phyloP scores from a whole-genome alignment of 2,888 invertebrate genomes.

The Ligdia adustata region DNA sequence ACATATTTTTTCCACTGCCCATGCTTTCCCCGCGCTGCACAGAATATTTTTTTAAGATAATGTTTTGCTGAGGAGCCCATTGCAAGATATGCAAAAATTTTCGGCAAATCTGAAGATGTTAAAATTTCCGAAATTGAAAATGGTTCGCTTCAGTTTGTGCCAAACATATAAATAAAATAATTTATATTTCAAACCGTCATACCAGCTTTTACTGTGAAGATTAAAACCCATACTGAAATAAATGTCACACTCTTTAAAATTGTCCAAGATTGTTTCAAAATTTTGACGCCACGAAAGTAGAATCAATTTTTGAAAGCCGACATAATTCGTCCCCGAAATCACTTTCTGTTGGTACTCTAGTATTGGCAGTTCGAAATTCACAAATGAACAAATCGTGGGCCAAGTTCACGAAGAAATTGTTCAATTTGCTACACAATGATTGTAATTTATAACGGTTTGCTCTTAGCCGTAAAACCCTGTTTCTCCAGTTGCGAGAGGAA shows the following conservation, averaged over 20 bases:
- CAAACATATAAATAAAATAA: slow-evolving; percentile 45
- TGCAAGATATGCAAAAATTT: slow-evolving; percentile 53
- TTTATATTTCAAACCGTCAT: slow-evolving; percentile 42
- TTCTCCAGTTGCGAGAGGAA: slow-evolving; percentile 11
- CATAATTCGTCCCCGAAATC: slow-evolving; percentile 15
- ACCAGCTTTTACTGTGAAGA: slow-evolving; percentile 52
- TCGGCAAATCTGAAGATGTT: slow-evolving; percentile 43
- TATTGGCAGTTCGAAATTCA: slow-evolving; percentile 24
- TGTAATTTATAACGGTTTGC: slow-evolving; percentile 37
- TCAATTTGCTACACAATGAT: slow-evolving; percentile 38
- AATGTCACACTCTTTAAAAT: slow-evolving; percentile 60
- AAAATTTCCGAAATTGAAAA: slow-evolving; percentile 64
- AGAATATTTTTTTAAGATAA: neutral
- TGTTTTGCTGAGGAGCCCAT: slow-evolving; percentile 51
- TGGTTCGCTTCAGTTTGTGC: slow-evolving; percentile 42
- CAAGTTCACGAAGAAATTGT: slow-evolving; percentile 36
- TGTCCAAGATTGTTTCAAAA: slow-evolving; percentile 53
- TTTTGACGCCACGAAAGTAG: slow-evolving; percentile 1
- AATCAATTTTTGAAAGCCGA: slow-evolving; percentile 5
- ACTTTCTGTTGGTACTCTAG: slow-evolving; percentile 3
- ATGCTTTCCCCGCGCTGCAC: no score
- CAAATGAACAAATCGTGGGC: slow-evolving; percentile 37
- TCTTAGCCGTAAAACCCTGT: slow-evolving; percentile 14
- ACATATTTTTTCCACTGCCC: no score
- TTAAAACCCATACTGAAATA: slow-evolving; percentile 71